These are phyloP conservation scores for Eupeodes corollae DNA, from an alignment of 1,140 invertebrate species.

Conservation along the genomic window DNA sequence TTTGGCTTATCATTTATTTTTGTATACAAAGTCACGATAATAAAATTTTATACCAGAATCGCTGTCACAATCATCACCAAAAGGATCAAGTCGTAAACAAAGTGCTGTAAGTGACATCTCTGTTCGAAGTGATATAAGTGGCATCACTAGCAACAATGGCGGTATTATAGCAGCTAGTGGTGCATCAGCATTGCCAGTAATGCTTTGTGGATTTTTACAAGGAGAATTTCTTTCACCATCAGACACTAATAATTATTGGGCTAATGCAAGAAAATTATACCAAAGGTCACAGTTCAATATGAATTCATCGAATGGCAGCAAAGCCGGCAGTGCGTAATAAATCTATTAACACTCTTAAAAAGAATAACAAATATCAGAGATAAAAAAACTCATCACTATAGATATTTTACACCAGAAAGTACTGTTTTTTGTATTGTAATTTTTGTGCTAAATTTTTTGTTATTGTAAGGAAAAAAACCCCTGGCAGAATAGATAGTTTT, in stretches of 20 bases:
- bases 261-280: not conserved
- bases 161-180: conserved; percentile 6
- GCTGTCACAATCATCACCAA: not conserved
- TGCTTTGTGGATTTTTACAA: conserved; percentile 30
- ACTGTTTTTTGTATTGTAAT: not conserved
- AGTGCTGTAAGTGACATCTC: not conserved
- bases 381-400: too few relatives aligned
- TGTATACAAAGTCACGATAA: not conserved
- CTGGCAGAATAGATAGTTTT: too few relatives aligned
- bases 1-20: too few relatives aligned
- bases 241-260: not conserved
- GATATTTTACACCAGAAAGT: not conserved
- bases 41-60: not conserved
- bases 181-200: conserved; percentile 27
- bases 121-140: not conserved
- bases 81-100: not conserved
- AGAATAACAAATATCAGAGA: too few relatives aligned
- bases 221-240: conserved; percentile 16
- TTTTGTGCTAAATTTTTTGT: not conserved
- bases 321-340: conserved; percentile 1
- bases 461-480: too few relatives aligned
- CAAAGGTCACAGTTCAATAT: not conserved
- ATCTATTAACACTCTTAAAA: too few relatives aligned
- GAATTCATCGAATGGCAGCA: not conserved
- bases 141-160: conserved; percentile 4